phyloP scores from a whole-genome alignment of 2,797 vertebrate species.

The Falco concolor region DNA sequence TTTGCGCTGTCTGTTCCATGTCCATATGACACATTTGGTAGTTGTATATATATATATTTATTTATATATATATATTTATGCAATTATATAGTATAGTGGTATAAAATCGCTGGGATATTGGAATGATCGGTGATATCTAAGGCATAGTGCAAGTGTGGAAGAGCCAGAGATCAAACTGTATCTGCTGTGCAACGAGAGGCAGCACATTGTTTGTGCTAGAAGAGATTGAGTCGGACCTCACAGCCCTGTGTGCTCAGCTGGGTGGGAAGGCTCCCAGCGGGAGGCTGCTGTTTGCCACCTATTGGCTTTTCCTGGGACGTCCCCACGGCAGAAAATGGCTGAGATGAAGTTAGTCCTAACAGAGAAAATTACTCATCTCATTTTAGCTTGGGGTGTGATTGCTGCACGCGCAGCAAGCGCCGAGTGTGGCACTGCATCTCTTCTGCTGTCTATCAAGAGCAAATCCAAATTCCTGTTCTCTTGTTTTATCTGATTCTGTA shows the following conservation, averaged over 20 bases:
- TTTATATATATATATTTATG: no score
- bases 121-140: rapidly evolving
- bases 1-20: background rate
- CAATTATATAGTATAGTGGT: background rate
- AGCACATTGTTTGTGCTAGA: rapidly evolving
- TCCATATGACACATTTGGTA: background rate
- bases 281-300: background rate
- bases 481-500: background rate
- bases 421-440: rapidly evolving
- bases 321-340: background rate
- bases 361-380: background rate
- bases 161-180: rapidly evolving
- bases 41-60: no score
- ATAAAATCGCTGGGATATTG: background rate
- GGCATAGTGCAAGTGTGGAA: rapidly evolving
- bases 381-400: background rate
- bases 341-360: background rate
- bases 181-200: rapidly evolving
- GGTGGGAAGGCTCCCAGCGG: background rate
- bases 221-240: rapidly evolving
- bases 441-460: background rate
- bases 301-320: background rate
- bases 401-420: background rate
- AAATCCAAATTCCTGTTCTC: background rate
- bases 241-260: background rate